phyloP scores from a whole-genome alignment of 2,113 vertebrate genomes.

The Tapirus terrestris region DNA sequence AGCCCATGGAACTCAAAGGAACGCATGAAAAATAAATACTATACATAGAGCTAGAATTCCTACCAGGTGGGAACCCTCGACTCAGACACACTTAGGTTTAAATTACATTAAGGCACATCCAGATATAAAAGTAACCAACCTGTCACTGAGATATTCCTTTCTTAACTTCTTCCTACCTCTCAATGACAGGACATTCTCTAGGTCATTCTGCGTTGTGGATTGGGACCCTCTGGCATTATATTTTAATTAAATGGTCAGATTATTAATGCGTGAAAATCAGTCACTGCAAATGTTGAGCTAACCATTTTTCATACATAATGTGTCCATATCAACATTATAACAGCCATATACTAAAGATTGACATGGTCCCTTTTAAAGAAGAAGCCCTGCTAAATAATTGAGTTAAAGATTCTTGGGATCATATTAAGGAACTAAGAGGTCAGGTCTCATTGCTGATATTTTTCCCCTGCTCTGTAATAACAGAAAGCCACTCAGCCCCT shows the following conservation, averaged over 20 bases:
- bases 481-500: neutral
- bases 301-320: slow-evolving; percentile 83
- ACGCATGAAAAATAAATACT: neutral
- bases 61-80: neutral
- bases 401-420: slow-evolving; percentile 28
- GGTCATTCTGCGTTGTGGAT: slow-evolving; percentile 76
- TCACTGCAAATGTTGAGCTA: slow-evolving; percentile 75
- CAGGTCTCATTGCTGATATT: neutral
- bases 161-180: slow-evolving; percentile 12
- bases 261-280: slow-evolving; percentile 81
- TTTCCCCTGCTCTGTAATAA: neutral
- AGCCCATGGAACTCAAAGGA: neutral
- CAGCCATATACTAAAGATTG: slow-evolving; percentile 78
- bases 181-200: slow-evolving; percentile 79
- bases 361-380: slow-evolving; percentile 73
- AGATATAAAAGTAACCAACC: neutral
- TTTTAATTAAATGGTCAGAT: slow-evolving; percentile 79
- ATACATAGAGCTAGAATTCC: neutral
- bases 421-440: neutral
- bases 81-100: neutral
- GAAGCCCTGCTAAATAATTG: slow-evolving; percentile 64
- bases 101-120: neutral
- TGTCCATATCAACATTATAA: slow-evolving; percentile 76
- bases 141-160: neutral
- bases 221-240: slow-evolving; percentile 74